These are phyloP conservation scores for Talpa occidentalis DNA, from an alignment of 2,113 vertebrate species.

Conservation along the genomic window DNA sequence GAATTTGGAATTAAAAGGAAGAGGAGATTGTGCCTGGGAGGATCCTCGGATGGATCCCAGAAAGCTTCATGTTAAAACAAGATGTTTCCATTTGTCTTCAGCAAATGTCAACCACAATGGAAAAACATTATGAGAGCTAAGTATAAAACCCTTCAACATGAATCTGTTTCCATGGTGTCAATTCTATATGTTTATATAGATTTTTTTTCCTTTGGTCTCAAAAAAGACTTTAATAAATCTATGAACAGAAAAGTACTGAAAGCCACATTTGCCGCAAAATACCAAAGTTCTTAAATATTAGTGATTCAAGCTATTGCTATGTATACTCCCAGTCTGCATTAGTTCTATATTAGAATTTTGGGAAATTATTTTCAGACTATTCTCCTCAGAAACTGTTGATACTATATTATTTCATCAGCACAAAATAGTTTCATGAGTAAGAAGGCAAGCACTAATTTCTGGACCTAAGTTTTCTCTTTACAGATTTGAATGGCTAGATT, in stretches of 20 bases:
- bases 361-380: neutral
- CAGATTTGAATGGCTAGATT: constrained; percentile 56
- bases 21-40: neutral
- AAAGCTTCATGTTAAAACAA: constrained; percentile 51
- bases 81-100: constrained; percentile 63
- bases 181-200: constrained; percentile 61
- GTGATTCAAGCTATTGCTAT: constrained; percentile 14
- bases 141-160: constrained; percentile 49
- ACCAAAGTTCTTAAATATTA: constrained; percentile 53
- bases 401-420: constrained; percentile 61
- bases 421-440: constrained; percentile 52
- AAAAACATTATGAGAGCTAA: constrained; percentile 55
- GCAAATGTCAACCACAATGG: constrained; percentile 59
- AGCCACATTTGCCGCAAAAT: constrained; percentile 40
- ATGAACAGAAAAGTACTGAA: constrained; percentile 12
- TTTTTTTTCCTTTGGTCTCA: constrained; percentile 37
- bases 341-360: neutral
- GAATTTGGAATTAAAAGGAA: constrained; percentile 19
- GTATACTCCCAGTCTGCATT: neutral
- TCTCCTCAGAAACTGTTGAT: constrained; percentile 55
- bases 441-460: constrained; percentile 40
- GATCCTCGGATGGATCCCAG: constrained; percentile 45
- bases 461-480: constrained; percentile 43
- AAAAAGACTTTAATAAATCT: constrained; percentile 42
- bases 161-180: constrained; percentile 62